A percentile compares a stretch with the other conserved stretches of the same genome.
These are phyloP conservation scores for Drosophila yakuba DNA, from an alignment of 1,140 invertebrate genomes.

Conservation along the genomic window DNA sequence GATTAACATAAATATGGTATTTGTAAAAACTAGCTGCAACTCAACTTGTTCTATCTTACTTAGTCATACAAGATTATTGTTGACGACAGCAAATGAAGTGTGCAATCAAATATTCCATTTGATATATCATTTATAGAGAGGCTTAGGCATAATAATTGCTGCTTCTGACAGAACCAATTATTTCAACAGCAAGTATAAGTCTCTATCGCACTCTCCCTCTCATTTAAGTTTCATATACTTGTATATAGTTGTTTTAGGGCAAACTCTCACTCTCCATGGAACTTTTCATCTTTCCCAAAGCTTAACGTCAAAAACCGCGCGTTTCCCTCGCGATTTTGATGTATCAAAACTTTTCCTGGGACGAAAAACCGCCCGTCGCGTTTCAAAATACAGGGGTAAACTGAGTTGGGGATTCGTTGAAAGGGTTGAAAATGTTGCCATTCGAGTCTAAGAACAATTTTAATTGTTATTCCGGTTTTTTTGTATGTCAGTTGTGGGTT, in stretches of 20 bases:
- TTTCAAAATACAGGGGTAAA: background rate
- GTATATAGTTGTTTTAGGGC: conserved; percentile 12
- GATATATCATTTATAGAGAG: conserved; percentile 41
- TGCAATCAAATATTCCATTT: conserved; percentile 31
- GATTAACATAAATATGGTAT: background rate
- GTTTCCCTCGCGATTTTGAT: conserved; percentile 51
- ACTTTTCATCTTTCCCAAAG: conserved; percentile 30
- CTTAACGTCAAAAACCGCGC: conserved; percentile 35
- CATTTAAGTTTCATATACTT: conserved; percentile 1
- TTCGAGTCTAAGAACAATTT: conserved; percentile 64
- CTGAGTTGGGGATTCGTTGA: conserved; percentile 3
- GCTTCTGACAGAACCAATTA: conserved; percentile 79
- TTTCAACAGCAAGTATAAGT: conserved; percentile 33
- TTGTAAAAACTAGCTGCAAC: background rate
- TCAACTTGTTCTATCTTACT: background rate
- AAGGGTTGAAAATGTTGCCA: conserved; percentile 60
- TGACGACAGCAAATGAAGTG: conserved; percentile 5
- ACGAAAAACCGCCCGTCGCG: conserved; percentile 25
- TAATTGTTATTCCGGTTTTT: conserved; percentile 67
- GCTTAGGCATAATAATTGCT: conserved; percentile 48
- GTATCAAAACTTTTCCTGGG: conserved; percentile 34
- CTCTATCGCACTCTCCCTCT: conserved; percentile 2
- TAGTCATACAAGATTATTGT: background rate
- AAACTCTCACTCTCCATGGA: conserved; percentile 19
- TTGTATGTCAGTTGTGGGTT: conserved; percentile 11